Conservation (phyloP, 2,888 invertebrate genomes). For the Zygaena filipendulae region DNA sequence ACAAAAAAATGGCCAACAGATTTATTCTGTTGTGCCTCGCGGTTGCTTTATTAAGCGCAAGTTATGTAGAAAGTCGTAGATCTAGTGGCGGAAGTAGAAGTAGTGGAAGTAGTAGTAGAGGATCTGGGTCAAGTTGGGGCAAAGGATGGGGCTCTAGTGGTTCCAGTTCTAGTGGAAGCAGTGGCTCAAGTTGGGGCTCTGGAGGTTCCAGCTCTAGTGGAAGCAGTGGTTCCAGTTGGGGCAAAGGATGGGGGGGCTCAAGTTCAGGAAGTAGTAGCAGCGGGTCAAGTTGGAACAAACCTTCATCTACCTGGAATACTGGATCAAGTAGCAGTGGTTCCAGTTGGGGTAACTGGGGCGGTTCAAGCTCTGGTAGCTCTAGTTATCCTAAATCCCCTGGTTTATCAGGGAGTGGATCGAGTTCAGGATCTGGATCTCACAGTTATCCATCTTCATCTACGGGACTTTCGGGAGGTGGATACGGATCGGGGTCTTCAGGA, state of each 20-base stretch:
- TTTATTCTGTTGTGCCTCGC: conserved; percentile 38
- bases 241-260: not conserved
- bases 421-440: conserved; percentile 10
- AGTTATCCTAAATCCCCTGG: conserved; percentile 6
- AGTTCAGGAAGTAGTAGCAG: not conserved
- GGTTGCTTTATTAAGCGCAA: conserved; percentile 26
- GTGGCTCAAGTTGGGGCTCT: conserved; percentile 9
- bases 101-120: conserved; percentile 19
- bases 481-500: conserved; percentile 9
- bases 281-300: not conserved
- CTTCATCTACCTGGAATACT: conserved; percentile 1
- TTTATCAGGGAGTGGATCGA: conserved; percentile 10
- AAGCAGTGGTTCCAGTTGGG: not conserved
- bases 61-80: conserved; percentile 27
- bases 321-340: conserved; percentile 10
- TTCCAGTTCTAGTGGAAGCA: conserved; percentile 9
- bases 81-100: conserved; percentile 16
- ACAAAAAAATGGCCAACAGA: conserved; percentile 43
- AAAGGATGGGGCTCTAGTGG: conserved; percentile 13
- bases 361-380: conserved; percentile 6
- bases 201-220: conserved; percentile 11
- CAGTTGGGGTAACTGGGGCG: conserved; percentile 9
- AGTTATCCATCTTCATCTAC: conserved; percentile 14
- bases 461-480: conserved; percentile 11
- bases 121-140: conserved; percentile 17